Evolutionary conservation across 2,888 invertebrate genomes (phyloP).

Genomic region (Torymus auratus): DNA sequence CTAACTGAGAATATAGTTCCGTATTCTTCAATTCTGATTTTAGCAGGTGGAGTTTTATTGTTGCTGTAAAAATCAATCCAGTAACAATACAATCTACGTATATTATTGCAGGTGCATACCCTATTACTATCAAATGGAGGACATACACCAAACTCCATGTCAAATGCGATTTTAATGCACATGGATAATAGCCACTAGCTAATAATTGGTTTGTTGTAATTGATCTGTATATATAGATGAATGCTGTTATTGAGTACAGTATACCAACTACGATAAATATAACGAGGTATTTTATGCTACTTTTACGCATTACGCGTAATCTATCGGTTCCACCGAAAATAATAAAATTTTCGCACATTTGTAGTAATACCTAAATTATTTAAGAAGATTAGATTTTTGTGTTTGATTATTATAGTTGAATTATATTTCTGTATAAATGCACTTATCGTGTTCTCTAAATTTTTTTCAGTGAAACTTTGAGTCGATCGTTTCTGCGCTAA

Average conservation of each 20-base stretch:
- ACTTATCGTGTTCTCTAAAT: no score
- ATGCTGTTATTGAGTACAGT: neutral
- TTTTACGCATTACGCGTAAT: no score
- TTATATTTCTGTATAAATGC: no score
- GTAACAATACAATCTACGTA: neutral
- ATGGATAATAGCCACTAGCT: neutral
- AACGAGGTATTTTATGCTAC: neutral
- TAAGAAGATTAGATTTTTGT: no score
- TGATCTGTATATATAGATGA: neutral
- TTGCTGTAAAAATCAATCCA: neutral
- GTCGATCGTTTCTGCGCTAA: no score
- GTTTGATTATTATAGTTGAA: no score
- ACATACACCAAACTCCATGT: neutral
- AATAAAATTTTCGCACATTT: no score
- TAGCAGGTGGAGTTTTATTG: neutral
- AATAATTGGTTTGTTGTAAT: neutral
- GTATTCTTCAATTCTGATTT: neutral
- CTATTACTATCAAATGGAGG: neutral
- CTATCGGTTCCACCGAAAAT: no score
- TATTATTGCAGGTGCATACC: neutral
- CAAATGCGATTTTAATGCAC: neutral
- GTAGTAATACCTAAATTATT: no score
- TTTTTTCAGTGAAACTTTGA: no score
- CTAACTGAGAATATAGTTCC: neutral
- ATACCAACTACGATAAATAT: neutral